phyloP scores from a whole-genome alignment of 2,888 invertebrate genomes.

The Sthenelais limicola region DNA sequence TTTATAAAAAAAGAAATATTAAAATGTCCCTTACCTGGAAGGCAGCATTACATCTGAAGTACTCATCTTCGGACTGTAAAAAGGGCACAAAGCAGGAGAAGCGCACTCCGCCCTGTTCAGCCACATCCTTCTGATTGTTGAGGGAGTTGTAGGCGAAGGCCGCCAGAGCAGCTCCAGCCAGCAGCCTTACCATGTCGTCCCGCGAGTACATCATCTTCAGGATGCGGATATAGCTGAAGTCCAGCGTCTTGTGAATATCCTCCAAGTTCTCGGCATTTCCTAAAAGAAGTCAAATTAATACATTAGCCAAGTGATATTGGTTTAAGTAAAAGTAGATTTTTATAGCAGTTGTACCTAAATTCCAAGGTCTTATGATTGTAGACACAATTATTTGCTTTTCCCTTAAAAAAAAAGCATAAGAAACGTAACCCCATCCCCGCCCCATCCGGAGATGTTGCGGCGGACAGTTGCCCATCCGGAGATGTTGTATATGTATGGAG shows the following conservation, averaged over 20 bases:
- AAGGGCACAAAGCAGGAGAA: slow-evolving; percentile 69
- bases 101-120: slow-evolving; percentile 67
- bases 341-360: no score
- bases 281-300: slow-evolving; percentile 43
- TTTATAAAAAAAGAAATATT: background rate
- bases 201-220: slow-evolving; percentile 67
- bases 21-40: slow-evolving; percentile 69
- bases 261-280: slow-evolving; percentile 65
- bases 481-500: no score
- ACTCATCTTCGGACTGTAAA: slow-evolving; percentile 67
- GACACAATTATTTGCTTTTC: no score
- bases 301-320: no score
- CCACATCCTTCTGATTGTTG: slow-evolving; percentile 67
- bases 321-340: no score
- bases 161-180: slow-evolving; percentile 67
- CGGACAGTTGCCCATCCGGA: no score
- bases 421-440: no score
- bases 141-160: slow-evolving; percentile 71
- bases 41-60: slow-evolving; percentile 66
- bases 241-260: slow-evolving; percentile 61
- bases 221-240: slow-evolving; percentile 69
- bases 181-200: slow-evolving; percentile 49
- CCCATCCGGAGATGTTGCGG: no score
- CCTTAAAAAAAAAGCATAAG: no score
- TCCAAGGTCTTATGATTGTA: no score